Conservation (phyloP, 1,140 invertebrate species). For the Philotrypesis tridentata region DNA sequence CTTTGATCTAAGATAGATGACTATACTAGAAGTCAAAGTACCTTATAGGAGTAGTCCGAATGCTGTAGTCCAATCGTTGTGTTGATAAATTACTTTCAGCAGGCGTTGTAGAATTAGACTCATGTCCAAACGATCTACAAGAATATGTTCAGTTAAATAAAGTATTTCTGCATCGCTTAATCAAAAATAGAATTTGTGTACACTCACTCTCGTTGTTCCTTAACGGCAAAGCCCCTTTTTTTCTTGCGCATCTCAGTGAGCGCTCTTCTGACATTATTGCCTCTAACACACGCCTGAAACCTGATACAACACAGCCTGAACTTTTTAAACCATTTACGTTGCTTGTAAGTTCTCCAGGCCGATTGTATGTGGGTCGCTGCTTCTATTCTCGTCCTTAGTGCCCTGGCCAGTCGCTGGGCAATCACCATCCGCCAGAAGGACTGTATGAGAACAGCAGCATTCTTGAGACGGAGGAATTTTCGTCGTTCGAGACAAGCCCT, state of each 20-base stretch:
- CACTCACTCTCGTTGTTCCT: slow-evolving; percentile 75
- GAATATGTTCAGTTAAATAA: slow-evolving; percentile 21
- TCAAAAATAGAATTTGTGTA: neutral
- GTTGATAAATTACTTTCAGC: slow-evolving; percentile 50
- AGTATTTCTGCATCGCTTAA: neutral
- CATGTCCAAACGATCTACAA: slow-evolving; percentile 74
- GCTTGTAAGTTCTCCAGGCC: slow-evolving; percentile 81
- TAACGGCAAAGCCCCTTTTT: slow-evolving; percentile 54
- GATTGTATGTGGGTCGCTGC: slow-evolving; percentile 86
- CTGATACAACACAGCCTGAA: slow-evolving; percentile 76
- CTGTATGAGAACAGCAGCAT: slow-evolving; percentile 86
- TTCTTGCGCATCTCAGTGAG: slow-evolving; percentile 70
- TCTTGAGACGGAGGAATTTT: slow-evolving; percentile 83
- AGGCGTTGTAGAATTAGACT: slow-evolving; percentile 51
- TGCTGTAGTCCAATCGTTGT: slow-evolving; percentile 53
- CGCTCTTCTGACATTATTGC: slow-evolving; percentile 76
- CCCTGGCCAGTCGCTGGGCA: slow-evolving; percentile 71
- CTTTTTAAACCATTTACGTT: slow-evolving; percentile 80
- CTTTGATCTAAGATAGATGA: slow-evolving; percentile 30
- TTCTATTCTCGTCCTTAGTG: slow-evolving; percentile 68
- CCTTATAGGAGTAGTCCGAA: slow-evolving; percentile 52
- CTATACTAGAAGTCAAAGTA: slow-evolving; percentile 42
- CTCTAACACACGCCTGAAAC: slow-evolving; percentile 84
- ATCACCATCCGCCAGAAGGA: slow-evolving; percentile 81
- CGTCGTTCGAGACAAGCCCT: slow-evolving; percentile 85